Conservation (phyloP, 2,888 invertebrate genomes). For the Ischnus inquisitorius region DNA sequence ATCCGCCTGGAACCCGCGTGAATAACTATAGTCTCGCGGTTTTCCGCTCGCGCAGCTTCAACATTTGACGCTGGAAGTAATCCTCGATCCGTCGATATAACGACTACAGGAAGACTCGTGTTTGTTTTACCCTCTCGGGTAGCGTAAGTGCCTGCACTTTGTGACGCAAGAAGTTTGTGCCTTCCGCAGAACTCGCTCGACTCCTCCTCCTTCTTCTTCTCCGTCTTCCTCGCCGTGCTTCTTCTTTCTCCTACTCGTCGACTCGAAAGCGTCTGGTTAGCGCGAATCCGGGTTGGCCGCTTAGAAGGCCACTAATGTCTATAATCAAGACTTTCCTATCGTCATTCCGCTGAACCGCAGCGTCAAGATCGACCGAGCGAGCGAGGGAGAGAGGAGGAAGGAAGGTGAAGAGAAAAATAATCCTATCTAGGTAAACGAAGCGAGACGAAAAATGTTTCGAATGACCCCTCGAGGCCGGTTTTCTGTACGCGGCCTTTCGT, state of each 20-base stretch:
- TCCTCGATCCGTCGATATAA: slow-evolving; percentile 54
- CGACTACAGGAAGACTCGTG: slow-evolving; percentile 52
- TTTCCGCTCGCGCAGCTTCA: slow-evolving; percentile 49
- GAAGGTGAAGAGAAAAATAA: slow-evolving; percentile 4
- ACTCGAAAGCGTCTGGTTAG: slow-evolving; percentile 62
- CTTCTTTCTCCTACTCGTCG: slow-evolving; percentile 50
- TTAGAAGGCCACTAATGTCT: slow-evolving; percentile 72
- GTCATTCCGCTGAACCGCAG: slow-evolving; percentile 70
- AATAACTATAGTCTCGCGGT: slow-evolving; percentile 60
- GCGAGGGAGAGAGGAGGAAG: neutral
- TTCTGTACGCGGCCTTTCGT: slow-evolving; percentile 34
- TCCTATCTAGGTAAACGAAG: slow-evolving; percentile 40
- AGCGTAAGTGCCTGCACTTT: slow-evolving; percentile 31
- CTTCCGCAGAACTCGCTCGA: slow-evolving; percentile 57
- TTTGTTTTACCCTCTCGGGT: slow-evolving; percentile 53
- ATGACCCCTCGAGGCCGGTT: slow-evolving; percentile 68
- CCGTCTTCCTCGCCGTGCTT: slow-evolving; percentile 33
- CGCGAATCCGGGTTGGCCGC: slow-evolving; percentile 73
- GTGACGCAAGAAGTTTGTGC: slow-evolving; percentile 62
- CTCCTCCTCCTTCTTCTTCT: slow-evolving; percentile 16
- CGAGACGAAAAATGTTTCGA: slow-evolving; percentile 68
- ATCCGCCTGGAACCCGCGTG: slow-evolving; percentile 30
- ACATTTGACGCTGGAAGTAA: slow-evolving; percentile 38
- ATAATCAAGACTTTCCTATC: slow-evolving; percentile 74
- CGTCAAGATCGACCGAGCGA: slow-evolving; percentile 54